Evolutionary conservation across 2,113 vertebrate genomes (phyloP).

Genomic region (Sakesphorus luctuosus): DNA sequence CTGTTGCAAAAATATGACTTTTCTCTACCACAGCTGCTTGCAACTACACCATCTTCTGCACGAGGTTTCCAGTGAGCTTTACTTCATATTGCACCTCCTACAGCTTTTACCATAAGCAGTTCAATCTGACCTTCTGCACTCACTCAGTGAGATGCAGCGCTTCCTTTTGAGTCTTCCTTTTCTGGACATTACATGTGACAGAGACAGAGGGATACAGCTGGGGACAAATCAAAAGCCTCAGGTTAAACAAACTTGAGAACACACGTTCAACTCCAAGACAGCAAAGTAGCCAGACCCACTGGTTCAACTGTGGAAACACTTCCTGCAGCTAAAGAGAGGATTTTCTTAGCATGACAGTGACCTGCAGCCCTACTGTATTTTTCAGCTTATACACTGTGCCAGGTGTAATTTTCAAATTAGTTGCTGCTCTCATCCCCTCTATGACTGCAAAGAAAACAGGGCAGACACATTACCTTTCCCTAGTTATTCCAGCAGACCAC

Average conservation of each 20-base stretch:
- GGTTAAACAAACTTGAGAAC: background rate
- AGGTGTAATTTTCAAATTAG: background rate
- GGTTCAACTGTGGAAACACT: rapidly evolving
- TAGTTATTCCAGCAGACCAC: background rate
- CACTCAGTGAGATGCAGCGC: background rate
- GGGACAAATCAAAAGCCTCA: background rate
- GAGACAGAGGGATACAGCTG: background rate
- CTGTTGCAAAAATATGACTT: background rate
- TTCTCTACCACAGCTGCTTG: background rate
- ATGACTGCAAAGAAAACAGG: background rate
- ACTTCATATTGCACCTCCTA: background rate
- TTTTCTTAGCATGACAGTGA: background rate
- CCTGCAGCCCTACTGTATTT: background rate
- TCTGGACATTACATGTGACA: background rate
- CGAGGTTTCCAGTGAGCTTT: background rate
- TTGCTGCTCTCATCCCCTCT: background rate
- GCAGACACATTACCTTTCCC: background rate
- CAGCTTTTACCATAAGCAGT: background rate
- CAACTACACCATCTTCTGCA: background rate
- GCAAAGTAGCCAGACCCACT: background rate
- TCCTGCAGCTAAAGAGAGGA: background rate
- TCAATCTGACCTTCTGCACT: background rate
- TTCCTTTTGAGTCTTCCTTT: background rate
- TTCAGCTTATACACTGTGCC: background rate
- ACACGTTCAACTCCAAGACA: background rate